Evolutionary conservation across 2,888 invertebrate genomes (phyloP).

Genomic region (Dolichopus griseipennis): DNA sequence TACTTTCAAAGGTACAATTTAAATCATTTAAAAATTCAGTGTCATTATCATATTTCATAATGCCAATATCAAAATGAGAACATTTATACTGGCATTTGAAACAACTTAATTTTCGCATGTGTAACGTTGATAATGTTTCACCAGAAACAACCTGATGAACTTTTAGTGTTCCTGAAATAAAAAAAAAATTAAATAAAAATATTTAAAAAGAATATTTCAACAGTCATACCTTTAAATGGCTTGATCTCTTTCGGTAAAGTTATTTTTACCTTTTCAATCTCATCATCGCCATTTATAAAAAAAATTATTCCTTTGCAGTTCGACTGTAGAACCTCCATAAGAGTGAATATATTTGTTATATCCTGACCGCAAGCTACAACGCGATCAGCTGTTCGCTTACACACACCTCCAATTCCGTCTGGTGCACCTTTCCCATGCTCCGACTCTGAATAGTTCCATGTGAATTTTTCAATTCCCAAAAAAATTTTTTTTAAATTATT

Average conservation of each 20-base stretch:
- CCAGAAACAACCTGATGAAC: no score
- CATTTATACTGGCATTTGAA: neutral
- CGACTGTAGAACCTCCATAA: neutral
- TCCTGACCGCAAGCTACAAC: neutral
- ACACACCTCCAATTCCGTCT: slow-evolving; percentile 14
- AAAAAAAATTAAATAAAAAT: no score
- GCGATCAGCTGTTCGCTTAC: neutral
- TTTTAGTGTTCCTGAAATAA: no score
- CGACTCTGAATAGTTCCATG: slow-evolving; percentile 13
- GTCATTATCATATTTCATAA: neutral
- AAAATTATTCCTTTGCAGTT: neutral
- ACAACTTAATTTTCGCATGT: neutral
- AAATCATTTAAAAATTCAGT: neutral
- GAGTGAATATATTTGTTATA: neutral
- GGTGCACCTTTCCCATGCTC: slow-evolving; percentile 15
- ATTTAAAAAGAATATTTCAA: no score
- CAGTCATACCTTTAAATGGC: no score
- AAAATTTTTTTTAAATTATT: neutral
- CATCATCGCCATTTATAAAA: neutral
- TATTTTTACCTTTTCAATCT: neutral
- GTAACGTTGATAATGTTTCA: no score
- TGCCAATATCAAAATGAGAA: neutral
- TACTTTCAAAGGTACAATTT: neutral
- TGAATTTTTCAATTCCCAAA: neutral
- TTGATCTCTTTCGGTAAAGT: no score